A percentile compares a stretch with the other conserved stretches of the same genome.
These are phyloP conservation scores for Amphipoea oculea DNA, from an alignment of 2,888 invertebrate species.

Conservation along the genomic window DNA sequence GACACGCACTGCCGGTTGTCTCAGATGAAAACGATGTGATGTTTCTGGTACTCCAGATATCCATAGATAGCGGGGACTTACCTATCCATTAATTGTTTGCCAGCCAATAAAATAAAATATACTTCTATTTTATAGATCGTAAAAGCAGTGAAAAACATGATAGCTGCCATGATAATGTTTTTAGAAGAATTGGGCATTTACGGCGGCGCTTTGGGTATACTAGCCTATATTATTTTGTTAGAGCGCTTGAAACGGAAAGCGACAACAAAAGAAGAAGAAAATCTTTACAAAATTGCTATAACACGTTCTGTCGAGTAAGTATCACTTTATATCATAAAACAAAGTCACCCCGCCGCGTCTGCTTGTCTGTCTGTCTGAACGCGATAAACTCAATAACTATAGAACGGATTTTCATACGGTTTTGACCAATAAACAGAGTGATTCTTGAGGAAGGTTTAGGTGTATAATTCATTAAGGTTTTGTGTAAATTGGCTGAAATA, in stretches of 20 bases:
- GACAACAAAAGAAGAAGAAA: slow-evolving; percentile 79
- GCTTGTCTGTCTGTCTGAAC: background rate
- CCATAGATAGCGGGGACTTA: too few relatives aligned
- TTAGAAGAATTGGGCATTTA: slow-evolving; percentile 90
- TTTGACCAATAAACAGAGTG: background rate
- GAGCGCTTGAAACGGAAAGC: slow-evolving; percentile 91
- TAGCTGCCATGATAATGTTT: slow-evolving; percentile 86
- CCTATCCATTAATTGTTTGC: background rate
- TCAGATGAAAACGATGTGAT: too few relatives aligned
- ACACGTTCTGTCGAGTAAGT: slow-evolving; percentile 75
- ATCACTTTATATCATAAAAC: background rate
- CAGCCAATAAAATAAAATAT: background rate
- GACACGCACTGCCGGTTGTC: background rate
- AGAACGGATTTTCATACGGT: background rate
- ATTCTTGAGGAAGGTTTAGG: background rate
- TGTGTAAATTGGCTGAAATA: background rate
- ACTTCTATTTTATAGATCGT: slow-evolving; percentile 77
- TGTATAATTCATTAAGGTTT: background rate
- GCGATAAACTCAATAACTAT: background rate
- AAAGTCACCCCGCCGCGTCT: background rate
- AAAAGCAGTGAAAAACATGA: slow-evolving; percentile 85
- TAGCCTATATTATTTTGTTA: slow-evolving; percentile 91
- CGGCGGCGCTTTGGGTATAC: slow-evolving; percentile 90
- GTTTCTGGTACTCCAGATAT: background rate
- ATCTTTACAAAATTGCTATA: slow-evolving; percentile 75